Evolutionary conservation across 92 coral and sea anemone species (phyloP).

Genomic region (Palythoa heliodiscus): DNA sequence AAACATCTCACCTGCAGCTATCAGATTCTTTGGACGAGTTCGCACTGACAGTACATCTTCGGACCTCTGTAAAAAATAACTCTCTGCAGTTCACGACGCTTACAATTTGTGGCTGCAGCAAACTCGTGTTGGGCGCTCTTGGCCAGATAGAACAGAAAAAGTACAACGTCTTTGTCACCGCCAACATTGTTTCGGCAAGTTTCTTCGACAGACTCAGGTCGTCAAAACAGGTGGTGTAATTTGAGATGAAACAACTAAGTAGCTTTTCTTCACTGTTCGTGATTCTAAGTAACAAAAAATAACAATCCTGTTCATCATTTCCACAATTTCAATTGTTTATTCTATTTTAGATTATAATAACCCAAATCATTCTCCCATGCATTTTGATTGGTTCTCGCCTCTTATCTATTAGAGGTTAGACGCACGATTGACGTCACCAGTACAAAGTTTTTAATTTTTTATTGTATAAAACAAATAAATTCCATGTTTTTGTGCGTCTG

Average conservation of each 20-base stretch:
- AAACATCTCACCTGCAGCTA: not conserved
- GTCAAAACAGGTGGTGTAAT: not conserved
- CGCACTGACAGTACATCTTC: not conserved
- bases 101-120: not conserved
- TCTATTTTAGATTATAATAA: too few species aligned
- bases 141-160: not conserved
- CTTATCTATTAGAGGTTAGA: too few species aligned
- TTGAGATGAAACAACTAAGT: not conserved
- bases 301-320: not conserved
- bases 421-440: too few species aligned
- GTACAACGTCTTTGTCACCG: constrained; percentile 7
- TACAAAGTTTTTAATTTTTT: too few species aligned
- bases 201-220: not conserved
- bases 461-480: too few species aligned
- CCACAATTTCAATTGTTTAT: too few species aligned
- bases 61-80: not conserved
- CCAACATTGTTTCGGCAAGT: constrained; percentile 2
- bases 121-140: not conserved
- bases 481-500: too few species aligned
- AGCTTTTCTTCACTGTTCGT: not conserved
- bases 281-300: not conserved
- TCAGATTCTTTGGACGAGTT: not conserved
- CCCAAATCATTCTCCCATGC: too few species aligned
- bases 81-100: not conserved
- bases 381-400: too few species aligned